These are phyloP conservation scores for Morone saxatilis DNA, from an alignment of 2,113 vertebrate species.

Conservation along the genomic window DNA sequence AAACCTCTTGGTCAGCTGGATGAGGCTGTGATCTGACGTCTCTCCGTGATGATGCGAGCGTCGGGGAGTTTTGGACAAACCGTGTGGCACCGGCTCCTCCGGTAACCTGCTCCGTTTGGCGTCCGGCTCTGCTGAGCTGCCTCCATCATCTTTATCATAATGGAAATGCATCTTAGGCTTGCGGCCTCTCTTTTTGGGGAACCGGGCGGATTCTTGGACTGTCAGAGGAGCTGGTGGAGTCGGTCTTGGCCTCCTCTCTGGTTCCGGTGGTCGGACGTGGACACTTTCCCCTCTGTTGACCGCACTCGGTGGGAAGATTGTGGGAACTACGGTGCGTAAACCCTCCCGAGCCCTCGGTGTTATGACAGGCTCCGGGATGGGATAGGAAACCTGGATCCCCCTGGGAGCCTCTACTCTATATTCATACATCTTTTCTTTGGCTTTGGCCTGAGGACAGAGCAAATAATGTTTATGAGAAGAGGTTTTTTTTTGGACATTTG, in stretches of 20 bases:
- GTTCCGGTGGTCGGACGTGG: slow-evolving; percentile 65
- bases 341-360: slow-evolving; percentile 94
- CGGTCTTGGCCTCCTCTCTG: slow-evolving; percentile 68
- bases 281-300: slow-evolving; percentile 88
- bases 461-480: slow-evolving; percentile 12
- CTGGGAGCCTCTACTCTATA: slow-evolving; percentile 91
- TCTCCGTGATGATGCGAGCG: slow-evolving; percentile 60
- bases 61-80: slow-evolving; percentile 61
- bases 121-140: slow-evolving; percentile 70
- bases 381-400: slow-evolving; percentile 91
- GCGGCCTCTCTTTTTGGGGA: slow-evolving; percentile 90
- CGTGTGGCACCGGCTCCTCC: slow-evolving; percentile 83
- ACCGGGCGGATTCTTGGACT: slow-evolving; percentile 53
- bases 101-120: slow-evolving; percentile 79
- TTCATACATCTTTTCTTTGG: slow-evolving; percentile 93
- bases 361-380: slow-evolving; percentile 89
- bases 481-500: background rate
- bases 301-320: slow-evolving; percentile 85
- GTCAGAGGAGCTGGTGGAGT: slow-evolving; percentile 15
- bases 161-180: slow-evolving; percentile 86
- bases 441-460: slow-evolving; percentile 85
- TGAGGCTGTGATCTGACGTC: slow-evolving; percentile 84
- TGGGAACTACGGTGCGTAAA: slow-evolving; percentile 91
- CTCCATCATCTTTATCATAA: slow-evolving; percentile 77
- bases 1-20: slow-evolving; percentile 90